phyloP scores from a whole-genome alignment of 2,888 invertebrate genomes.

The Zootermopsis nevadensis region DNA sequence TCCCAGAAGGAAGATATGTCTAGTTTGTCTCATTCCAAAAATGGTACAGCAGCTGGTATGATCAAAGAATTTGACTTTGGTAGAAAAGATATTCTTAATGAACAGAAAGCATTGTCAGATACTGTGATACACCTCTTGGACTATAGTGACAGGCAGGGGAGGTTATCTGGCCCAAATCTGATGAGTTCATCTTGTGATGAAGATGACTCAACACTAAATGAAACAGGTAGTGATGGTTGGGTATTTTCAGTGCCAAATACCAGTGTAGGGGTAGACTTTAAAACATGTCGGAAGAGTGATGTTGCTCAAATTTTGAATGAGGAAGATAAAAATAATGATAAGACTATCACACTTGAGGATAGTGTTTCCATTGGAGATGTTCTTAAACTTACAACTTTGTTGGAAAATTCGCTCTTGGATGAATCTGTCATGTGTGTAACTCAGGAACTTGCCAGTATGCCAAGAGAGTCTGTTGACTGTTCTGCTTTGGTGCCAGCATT shows the following conservation, averaged over 20 bases:
- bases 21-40: too few relatives aligned
- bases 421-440: slow-evolving; percentile 10
- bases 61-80: too few relatives aligned
- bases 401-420: background rate
- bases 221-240: background rate
- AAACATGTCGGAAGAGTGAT: too few relatives aligned
- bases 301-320: too few relatives aligned
- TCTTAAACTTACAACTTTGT: background rate
- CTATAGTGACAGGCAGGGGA: too few relatives aligned
- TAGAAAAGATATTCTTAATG: too few relatives aligned
- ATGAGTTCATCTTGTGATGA: background rate
- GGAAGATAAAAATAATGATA: background rate
- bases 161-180: too few relatives aligned
- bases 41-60: too few relatives aligned
- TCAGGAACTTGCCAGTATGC: background rate
- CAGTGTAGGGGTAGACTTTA: background rate
- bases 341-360: background rate
- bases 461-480: background rate
- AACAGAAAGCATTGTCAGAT: too few relatives aligned
- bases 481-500: background rate
- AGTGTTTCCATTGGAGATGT: background rate
- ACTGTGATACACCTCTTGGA: too few relatives aligned
- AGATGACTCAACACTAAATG: background rate
- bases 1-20: too few relatives aligned
- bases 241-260: background rate